Percentiles rank a stretch among this genome's conserved stretches.
These are phyloP conservation scores for Pocillopora damicornis DNA, from an alignment of 64 coral and sea anemone species.

Conservation along the genomic window DNA sequence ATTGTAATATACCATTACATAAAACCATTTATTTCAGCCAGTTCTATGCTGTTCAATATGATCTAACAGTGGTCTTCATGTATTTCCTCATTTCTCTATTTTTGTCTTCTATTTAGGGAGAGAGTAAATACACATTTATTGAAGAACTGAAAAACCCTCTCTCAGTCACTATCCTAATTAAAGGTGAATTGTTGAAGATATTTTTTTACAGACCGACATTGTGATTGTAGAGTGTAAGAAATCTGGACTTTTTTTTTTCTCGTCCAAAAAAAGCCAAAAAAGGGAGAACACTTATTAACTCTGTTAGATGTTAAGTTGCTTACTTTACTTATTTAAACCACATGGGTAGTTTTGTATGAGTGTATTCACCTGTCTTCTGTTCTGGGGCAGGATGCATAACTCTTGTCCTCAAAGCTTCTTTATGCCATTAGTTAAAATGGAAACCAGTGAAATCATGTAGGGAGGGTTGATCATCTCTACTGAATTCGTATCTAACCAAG, in stretches of 20 bases:
- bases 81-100: not conserved
- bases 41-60: not conserved
- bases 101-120: slow-evolving; percentile 58
- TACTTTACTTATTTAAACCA: no score
- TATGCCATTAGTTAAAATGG: no score
- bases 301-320: no score
- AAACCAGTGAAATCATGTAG: no score
- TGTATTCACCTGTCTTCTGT: no score
- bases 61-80: no score
- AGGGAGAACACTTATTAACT: no score
- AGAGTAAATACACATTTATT: slow-evolving; percentile 96
- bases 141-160: slow-evolving; percentile 95
- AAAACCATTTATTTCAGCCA: not conserved
- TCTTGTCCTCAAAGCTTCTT: no score
- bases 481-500: no score
- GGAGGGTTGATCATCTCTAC: no score
- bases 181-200: slow-evolving; percentile 48
- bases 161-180: slow-evolving; percentile 93
- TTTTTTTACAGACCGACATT: not conserved
- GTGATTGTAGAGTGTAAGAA: not conserved
- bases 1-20: not conserved
- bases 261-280: not conserved
- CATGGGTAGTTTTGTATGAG: no score
- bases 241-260: not conserved
- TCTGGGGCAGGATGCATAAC: no score